Evolutionary conservation across 2,113 vertebrate genomes (phyloP).

Genomic region (Elachura formosa): DNA sequence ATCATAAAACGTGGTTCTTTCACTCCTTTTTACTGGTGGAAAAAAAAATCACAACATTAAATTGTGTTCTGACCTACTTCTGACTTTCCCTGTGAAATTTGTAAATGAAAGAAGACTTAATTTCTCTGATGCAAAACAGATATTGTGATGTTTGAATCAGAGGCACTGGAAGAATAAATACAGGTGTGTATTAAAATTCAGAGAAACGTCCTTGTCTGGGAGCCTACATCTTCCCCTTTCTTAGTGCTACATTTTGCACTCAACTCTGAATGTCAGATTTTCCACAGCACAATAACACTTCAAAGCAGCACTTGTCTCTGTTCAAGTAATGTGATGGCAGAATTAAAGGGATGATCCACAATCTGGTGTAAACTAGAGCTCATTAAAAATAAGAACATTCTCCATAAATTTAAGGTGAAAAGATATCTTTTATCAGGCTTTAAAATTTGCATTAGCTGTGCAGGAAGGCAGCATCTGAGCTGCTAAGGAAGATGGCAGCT

Average conservation of each 20-base stretch:
- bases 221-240: constrained; percentile 18
- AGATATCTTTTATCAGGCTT: constrained; percentile 48
- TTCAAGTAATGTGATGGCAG: constrained; percentile 50
- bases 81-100: neutral
- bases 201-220: neutral
- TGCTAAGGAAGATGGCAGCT: constrained; percentile 36
- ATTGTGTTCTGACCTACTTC: neutral
- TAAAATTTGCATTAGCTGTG: constrained; percentile 52
- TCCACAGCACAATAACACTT: constrained; percentile 56
- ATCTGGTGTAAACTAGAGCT: constrained; percentile 57
- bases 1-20: neutral
- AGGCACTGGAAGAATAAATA: neutral
- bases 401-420: constrained; percentile 53
- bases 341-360: constrained; percentile 53
- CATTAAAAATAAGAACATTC: constrained; percentile 58
- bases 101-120: neutral
- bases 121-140: neutral
- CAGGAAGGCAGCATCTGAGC: constrained; percentile 52
- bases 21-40: neutral
- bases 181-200: constrained; percentile 57
- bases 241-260: constrained; percentile 34
- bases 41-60: neutral
- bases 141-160: neutral
- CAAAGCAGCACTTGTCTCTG: constrained; percentile 55
- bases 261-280: constrained; percentile 28